Conservation (phyloP, 1,140 invertebrate species). For the Bradysia coprophila region DNA sequence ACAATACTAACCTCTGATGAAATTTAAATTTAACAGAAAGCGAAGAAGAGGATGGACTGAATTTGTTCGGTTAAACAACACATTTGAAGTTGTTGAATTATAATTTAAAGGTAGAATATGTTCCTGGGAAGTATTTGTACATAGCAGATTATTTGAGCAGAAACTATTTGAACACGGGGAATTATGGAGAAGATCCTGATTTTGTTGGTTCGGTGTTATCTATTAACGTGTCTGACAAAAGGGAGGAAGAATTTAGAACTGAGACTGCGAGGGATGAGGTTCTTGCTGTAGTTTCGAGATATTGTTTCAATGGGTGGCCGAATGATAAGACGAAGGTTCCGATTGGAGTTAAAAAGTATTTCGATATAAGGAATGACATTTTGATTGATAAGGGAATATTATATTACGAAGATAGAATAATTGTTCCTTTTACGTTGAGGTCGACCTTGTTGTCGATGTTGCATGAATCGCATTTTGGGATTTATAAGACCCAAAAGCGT, state of each 20-base stretch:
- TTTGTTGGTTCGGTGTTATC: constrained; percentile 4
- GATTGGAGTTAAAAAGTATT: constrained; percentile 8
- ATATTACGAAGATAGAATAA: constrained; percentile 11
- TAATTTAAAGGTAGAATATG: constrained; percentile 10
- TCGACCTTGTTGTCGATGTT: constrained; percentile 14
- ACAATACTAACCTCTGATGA: too few relatives aligned
- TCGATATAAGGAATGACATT: constrained; percentile 8
- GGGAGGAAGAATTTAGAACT: constrained; percentile 5
- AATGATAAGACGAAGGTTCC: constrained; percentile 5
- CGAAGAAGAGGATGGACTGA: too few relatives aligned
- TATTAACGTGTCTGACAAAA: constrained; percentile 6
- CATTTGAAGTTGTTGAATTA: too few relatives aligned
- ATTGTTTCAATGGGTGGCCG: constrained; percentile 8
- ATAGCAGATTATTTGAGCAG: constrained; percentile 14
- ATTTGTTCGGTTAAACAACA: too few relatives aligned
- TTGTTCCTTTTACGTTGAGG: constrained; percentile 14
- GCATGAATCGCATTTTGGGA: constrained; percentile 15
- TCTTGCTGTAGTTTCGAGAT: constrained; percentile 6
- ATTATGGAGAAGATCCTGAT: constrained; percentile 5
- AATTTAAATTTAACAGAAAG: too few relatives aligned
- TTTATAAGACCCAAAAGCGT: constrained; percentile 13
- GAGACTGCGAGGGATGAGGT: constrained; percentile 8
- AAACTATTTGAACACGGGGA: constrained; percentile 4
- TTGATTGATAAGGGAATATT: constrained; percentile 12
- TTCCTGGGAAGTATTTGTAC: constrained; percentile 10